A percentile compares a stretch with the other conserved stretches of the same genome.
These are phyloP conservation scores for Caenorhabditis afra DNA, from an alignment of 2,888 invertebrate species.

Conservation along the genomic window DNA sequence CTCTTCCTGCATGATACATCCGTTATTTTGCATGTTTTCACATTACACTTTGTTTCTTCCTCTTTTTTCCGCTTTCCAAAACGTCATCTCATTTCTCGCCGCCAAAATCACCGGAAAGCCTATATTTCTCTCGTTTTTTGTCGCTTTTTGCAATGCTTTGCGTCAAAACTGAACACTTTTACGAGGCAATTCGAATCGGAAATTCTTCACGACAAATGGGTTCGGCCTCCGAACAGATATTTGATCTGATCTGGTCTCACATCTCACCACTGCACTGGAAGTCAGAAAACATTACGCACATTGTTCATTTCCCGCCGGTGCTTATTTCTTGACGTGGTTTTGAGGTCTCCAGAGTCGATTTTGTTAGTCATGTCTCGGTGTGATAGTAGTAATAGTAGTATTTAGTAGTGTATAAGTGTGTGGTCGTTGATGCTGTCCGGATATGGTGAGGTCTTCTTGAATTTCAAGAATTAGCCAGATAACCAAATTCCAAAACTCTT, in stretches of 20 bases:
- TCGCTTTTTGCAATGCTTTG: no score
- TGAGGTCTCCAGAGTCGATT: no score
- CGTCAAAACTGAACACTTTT: constrained; percentile 18
- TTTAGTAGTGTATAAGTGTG: not conserved
- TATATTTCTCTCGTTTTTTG: constrained; percentile 16
- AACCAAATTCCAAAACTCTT: not conserved
- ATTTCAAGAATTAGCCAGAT: not conserved
- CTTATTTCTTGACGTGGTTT: no score
- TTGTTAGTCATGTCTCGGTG: no score
- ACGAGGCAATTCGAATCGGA: constrained; percentile 6
- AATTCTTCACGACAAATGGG: not conserved
- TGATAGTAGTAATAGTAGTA: not conserved
- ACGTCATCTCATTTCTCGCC: not conserved
- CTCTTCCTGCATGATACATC: constrained; percentile 11
- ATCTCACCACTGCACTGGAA: no score
- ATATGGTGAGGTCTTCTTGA: constrained; percentile 1
- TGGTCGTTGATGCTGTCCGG: not conserved
- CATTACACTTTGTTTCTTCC: constrained; percentile 18
- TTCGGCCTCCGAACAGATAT: not conserved
- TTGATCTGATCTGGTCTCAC: not conserved
- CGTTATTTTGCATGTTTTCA: constrained; percentile 1
- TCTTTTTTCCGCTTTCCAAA: not conserved
- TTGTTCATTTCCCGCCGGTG: no score
- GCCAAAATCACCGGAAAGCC: no score
- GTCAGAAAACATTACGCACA: no score